phyloP scores from a whole-genome alignment of 1,140 invertebrate genomes.

The Aphidius ervi region DNA sequence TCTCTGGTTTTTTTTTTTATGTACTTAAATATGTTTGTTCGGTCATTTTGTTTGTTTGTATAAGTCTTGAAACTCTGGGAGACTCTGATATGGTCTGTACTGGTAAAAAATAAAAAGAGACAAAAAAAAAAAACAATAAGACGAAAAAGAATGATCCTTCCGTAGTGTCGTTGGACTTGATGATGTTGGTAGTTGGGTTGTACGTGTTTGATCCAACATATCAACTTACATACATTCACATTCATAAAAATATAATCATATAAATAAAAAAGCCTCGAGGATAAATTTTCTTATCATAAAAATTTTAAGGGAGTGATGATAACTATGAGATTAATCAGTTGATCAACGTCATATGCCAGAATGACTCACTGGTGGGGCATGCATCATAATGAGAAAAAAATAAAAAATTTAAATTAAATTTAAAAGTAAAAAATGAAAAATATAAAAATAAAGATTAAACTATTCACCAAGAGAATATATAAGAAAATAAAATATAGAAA shows the following conservation, averaged over 20 bases:
- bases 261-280: background rate
- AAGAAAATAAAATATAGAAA: too few relatives aligned
- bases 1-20: background rate
- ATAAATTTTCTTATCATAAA: slow-evolving; percentile 8
- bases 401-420: too few relatives aligned
- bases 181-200: background rate
- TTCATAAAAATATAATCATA: background rate
- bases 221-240: background rate
- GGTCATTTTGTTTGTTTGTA: too few relatives aligned
- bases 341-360: background rate
- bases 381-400: too few relatives aligned
- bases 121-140: slow-evolving; percentile 7
- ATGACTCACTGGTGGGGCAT: background rate
- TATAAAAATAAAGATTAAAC: too few relatives aligned
- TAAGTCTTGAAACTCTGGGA: background rate
- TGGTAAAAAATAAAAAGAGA: slow-evolving; percentile 13
- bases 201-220: background rate
- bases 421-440: too few relatives aligned
- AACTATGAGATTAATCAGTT: slow-evolving; percentile 10
- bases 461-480: too few relatives aligned
- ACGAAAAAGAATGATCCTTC: slow-evolving; percentile 38
- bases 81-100: background rate
- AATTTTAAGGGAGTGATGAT: slow-evolving; percentile 16
- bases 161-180: slow-evolving; percentile 29
- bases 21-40: background rate